Evolutionary conservation across 2,888 invertebrate species (phyloP).

Genomic region (Drosophila tripunctata): DNA sequence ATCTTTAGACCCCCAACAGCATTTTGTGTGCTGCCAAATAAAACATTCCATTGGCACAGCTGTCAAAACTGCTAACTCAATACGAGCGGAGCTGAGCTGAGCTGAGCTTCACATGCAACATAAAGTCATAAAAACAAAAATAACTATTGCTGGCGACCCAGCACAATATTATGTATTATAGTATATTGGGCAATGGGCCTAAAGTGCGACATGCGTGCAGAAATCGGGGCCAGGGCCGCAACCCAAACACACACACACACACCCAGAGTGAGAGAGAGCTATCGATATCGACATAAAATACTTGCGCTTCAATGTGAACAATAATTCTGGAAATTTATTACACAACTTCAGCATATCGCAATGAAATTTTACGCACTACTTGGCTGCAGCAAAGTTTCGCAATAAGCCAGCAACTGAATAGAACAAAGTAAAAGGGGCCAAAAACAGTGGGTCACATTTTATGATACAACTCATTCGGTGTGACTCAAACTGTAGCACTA

Average conservation of each 20-base stretch:
- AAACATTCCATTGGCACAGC: slow-evolving; percentile 35
- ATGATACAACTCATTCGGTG: slow-evolving; percentile 58
- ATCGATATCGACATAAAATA: slow-evolving; percentile 56
- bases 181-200: slow-evolving; percentile 52
- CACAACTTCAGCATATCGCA: slow-evolving; percentile 72
- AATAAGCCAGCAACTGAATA: slow-evolving; percentile 53
- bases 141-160: slow-evolving; percentile 24
- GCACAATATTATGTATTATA: slow-evolving; percentile 25
- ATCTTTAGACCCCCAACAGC: too few species aligned
- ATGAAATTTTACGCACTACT: slow-evolving; percentile 76
- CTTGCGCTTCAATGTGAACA: slow-evolving; percentile 66
- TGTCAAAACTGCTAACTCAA: slow-evolving; percentile 43
- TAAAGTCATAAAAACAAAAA: slow-evolving; percentile 60
- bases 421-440: slow-evolving; percentile 54
- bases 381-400: slow-evolving; percentile 64
- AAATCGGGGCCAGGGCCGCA: slow-evolving; percentile 55
- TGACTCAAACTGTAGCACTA: slow-evolving; percentile 26
- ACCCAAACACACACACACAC: neutral
- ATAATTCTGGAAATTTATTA: slow-evolving; percentile 72
- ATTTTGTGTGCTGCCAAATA: slow-evolving; percentile 9
- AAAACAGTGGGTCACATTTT: slow-evolving; percentile 68
- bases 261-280: neutral
- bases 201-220: slow-evolving; percentile 48
- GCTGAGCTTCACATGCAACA: slow-evolving; percentile 32
- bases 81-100: slow-evolving; percentile 18